These are phyloP conservation scores for Gambusia yucatana DNA, from an alignment of 2,797 vertebrate species.

Conservation along the genomic window DNA sequence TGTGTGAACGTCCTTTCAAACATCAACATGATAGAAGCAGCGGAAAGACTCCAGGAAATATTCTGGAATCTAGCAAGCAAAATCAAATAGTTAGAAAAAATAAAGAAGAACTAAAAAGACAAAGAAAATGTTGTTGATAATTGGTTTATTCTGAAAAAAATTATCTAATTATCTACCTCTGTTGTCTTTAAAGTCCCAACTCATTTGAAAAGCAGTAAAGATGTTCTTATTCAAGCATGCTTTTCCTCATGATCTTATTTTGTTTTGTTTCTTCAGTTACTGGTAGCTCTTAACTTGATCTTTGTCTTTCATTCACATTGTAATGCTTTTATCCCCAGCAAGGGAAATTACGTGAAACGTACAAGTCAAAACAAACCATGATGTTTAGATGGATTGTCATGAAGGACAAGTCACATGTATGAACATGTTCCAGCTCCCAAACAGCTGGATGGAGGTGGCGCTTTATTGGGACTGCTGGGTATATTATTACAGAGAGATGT, in stretches of 20 bases:
- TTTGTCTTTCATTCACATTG: not conserved
- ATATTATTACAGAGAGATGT: not conserved
- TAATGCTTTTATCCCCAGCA: not conserved
- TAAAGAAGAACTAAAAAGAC: not conserved
- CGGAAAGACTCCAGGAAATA: not conserved
- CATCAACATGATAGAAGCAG: not conserved
- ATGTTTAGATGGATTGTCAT: not conserved
- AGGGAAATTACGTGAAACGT: too few species aligned
- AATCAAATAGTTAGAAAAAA: not conserved
- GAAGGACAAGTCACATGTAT: not conserved
- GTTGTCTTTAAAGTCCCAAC: not conserved
- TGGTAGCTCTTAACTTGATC: not conserved
- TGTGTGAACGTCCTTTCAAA: not conserved
- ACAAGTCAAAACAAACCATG: not conserved
- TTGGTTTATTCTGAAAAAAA: not conserved
- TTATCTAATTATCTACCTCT: not conserved
- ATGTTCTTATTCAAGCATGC: not conserved
- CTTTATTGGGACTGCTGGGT: not conserved
- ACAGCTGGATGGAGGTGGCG: not conserved
- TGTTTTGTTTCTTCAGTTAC: not conserved
- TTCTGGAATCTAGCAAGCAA: not conserved
- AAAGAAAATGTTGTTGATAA: not conserved
- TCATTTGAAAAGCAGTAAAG: not conserved
- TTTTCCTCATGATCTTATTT: not conserved
- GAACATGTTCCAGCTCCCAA: not conserved